Evolutionary conservation across 2,888 invertebrate species (phyloP), one percentile per base, ranked within the genome.

Genomic region (Bugula neritina): DNA sequence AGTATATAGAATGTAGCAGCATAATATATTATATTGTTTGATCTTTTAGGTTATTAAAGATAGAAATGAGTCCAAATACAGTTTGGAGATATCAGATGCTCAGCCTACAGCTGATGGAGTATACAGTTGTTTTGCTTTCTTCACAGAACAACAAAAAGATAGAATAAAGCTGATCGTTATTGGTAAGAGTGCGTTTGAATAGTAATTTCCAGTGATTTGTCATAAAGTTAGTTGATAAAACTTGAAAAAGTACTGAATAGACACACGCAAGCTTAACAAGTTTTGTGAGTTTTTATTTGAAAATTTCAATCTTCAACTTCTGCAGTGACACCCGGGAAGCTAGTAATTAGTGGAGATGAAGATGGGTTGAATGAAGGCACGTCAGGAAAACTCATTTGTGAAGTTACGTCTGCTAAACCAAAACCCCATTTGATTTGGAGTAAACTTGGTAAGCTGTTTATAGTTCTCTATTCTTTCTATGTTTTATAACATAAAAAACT

Each of bases 341-440:
- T 63, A 31, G 5, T 31, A 13, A 63, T 63, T 3, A 25, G 2
- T 34, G 63, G 63, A 29, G 63, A 63, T 34, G 63, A 63, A 27
- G 63, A 63, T 13, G 63, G 63, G 34, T 31, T 63, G 34, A 31
- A 63, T 63, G 63, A 63, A 31, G 63, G 63, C 29, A 2, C 31
- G 5, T 13, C 31, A 5, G 63, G 63, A 5, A 2, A 31, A 27
- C 63, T 63, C 21, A 29, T 31, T 31, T 63, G 63, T 63, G 5
- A 34, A 13, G 63, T 63, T 10, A 63, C 27, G 10, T 31, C 31
- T 3, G 27, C 63, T 63, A 63, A 63, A 31, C 63, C 63, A 13
- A 25, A 31, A 27, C 63, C 63, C 17, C 27, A 5, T 17, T 13
- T 63, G 5, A 31, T 13, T 10, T 63, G 63, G 63, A 63, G 29